A percentile compares a stretch with the other conserved stretches of the same genome.
These are phyloP conservation scores for Episyrphus balteatus DNA, from an alignment of 1,140 invertebrate species.

Conservation along the genomic window DNA sequence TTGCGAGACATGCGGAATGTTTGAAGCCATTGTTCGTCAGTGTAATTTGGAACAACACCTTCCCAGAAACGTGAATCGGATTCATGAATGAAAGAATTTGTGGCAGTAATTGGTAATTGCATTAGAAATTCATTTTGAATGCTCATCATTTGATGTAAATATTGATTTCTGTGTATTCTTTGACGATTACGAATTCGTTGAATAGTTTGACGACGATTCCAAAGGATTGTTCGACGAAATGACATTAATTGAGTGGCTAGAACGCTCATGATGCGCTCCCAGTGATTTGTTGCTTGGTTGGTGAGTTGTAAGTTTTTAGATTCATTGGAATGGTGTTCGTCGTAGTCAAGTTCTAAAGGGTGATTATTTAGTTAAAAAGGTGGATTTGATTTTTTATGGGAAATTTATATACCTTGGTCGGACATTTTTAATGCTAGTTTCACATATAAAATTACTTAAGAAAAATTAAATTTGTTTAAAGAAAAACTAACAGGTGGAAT, in stretches of 20 bases:
- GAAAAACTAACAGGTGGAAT: too few species aligned
- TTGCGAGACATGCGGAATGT: constrained; percentile 19
- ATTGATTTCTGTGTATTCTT: constrained; percentile 15
- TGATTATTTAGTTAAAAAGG: too few species aligned
- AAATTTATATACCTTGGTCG: too few species aligned
- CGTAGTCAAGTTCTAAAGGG: too few species aligned
- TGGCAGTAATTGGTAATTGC: constrained; percentile 17
- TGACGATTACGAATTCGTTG: constrained; percentile 11
- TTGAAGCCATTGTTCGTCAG: constrained; percentile 19
- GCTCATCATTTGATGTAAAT: constrained; percentile 22
- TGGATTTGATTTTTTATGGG: too few species aligned
- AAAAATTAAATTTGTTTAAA: too few species aligned
- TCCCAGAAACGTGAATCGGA: constrained; percentile 11
- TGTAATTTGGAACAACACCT: constrained; percentile 7
- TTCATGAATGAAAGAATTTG: constrained; percentile 5
- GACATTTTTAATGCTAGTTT: too few species aligned
- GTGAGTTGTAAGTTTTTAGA: too few species aligned
- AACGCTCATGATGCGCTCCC: constrained; percentile 1
- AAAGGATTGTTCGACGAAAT: constrained; percentile 16
- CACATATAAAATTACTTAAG: too few species aligned
- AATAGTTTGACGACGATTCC: constrained; percentile 13
- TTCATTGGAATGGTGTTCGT: too few species aligned
- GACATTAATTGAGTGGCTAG: constrained; percentile 15
- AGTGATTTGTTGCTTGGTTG: constrained; percentile 9
- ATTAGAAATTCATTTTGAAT: constrained; percentile 20